A percentile compares a stretch with the other conserved stretches of the same genome.
phyloP scores from a whole-genome alignment of 1,140 invertebrate genomes.

The Sitobion miscanthi region DNA sequence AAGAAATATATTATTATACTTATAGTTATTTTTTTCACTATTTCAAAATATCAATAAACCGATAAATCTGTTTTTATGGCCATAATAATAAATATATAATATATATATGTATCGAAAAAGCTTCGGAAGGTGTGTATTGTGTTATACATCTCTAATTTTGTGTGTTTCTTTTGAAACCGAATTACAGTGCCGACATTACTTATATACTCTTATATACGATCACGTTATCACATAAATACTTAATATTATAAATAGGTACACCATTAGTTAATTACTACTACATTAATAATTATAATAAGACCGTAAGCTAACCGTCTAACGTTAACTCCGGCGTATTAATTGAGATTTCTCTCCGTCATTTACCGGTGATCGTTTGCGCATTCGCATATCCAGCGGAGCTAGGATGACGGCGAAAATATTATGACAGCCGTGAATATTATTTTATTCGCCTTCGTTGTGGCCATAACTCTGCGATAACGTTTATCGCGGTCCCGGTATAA shows the following conservation, averaged over 20 bases:
- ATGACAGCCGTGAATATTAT: background rate
- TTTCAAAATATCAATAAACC: background rate
- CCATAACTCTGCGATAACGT: background rate
- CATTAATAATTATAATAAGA: background rate
- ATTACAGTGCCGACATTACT: background rate
- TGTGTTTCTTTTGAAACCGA: background rate
- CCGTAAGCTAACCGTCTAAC: background rate
- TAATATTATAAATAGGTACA: conserved; percentile 30
- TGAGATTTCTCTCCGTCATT: background rate
- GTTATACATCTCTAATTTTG: background rate
- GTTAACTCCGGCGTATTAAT: background rate
- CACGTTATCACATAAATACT: conserved; percentile 33
- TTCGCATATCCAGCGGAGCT: background rate
- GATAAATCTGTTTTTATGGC: conserved; percentile 9
- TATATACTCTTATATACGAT: conserved; percentile 21
- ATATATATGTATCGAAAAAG: conserved; percentile 8
- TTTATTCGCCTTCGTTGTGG: background rate
- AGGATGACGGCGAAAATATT: background rate
- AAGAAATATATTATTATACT: background rate
- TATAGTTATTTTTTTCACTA: background rate
- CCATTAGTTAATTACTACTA: background rate
- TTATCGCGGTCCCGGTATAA: background rate
- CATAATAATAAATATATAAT: background rate
- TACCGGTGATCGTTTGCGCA: background rate
- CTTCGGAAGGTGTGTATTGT: background rate